phyloP scores from a whole-genome alignment of 2,888 invertebrate species.

The Lissonota sp. region DNA sequence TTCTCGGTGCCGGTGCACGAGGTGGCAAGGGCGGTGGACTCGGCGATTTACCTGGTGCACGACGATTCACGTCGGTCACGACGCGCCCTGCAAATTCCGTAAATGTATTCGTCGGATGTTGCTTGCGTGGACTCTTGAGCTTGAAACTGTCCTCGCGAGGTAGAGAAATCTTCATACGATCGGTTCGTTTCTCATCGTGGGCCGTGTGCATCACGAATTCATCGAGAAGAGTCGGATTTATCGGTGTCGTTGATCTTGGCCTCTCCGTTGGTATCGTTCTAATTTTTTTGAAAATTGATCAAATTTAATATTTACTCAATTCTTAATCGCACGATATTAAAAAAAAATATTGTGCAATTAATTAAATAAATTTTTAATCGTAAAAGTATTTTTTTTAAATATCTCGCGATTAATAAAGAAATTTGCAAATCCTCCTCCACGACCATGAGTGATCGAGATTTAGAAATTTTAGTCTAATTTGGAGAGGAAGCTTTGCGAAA shows the following conservation, averaged over 20 bases:
- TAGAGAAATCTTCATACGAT: slow-evolving; percentile 89
- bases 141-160: slow-evolving; percentile 86
- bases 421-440: too few relatives aligned
- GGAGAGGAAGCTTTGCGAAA: too few relatives aligned
- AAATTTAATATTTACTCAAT: not conserved
- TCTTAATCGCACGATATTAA: not conserved
- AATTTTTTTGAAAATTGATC: slow-evolving; percentile 1
- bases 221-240: slow-evolving; percentile 89
- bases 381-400: too few relatives aligned
- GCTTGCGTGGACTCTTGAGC: slow-evolving; percentile 83
- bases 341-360: not conserved
- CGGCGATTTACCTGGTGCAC: slow-evolving; percentile 81
- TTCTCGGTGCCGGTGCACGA: slow-evolving; percentile 75
- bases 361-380: not conserved
- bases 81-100: slow-evolving; percentile 88
- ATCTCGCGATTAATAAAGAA: too few relatives aligned
- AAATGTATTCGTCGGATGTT: slow-evolving; percentile 85
- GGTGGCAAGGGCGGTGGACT: slow-evolving; percentile 82
- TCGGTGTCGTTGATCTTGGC: slow-evolving; percentile 90
- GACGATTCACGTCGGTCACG: slow-evolving; percentile 83
- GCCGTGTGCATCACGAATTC: slow-evolving; percentile 86
- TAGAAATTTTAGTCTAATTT: too few relatives aligned
- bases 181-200: slow-evolving; percentile 81
- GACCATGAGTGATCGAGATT: too few relatives aligned
- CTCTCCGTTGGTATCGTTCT: slow-evolving; percentile 90